Evolutionary conservation across 2,888 invertebrate species (phyloP), one percentile per base, ranked within the genome.

Genomic region (Tipula lateralis): DNA sequence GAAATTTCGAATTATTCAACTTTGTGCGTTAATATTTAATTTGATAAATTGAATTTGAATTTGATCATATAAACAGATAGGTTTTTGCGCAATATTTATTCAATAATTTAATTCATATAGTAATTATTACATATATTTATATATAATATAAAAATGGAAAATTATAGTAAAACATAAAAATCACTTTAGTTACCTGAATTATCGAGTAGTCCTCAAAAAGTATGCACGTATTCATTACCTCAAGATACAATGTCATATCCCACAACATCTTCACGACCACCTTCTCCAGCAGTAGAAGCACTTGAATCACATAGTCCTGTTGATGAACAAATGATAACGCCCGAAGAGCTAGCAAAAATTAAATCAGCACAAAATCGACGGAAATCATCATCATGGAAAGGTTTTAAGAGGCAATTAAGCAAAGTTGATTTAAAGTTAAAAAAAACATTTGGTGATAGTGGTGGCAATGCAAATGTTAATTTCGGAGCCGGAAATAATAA

Each of bases 321-420:
- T 29, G 87, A 87, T 84, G 86, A 86, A 30, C 87, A 89, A 9
- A 88, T 89, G 2, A 89, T 89, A 85, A 88, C 89, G 2, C 87
- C 88, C 30, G 87, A 89, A 86, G 88, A 88, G 85, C 86, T 86
- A 81, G 88, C 88, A 86, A 90, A 89, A 87, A 90, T 91, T 86
- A 92, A 92, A 88, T 87, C 89, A 50, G 86, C 86, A 29, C 90
- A 91, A 86, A 89, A 89, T 84, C 90, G 94, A 86, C 92, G 94
- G 87, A 93, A 94, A 87, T 90, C 90, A 29, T 92, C 93, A 86
- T 90, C 92, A 85, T 95, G 95, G 95, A 95, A 95, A 90, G 93
- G 93, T 85, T 95, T 95, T 91, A 96, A 96, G 90, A 93, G 95
- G 87, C 95, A 96, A 90, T 92, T 96, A 87, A 95, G 95, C 86